phyloP scores from a whole-genome alignment of 2,113 vertebrate genomes.

The Parus major region DNA sequence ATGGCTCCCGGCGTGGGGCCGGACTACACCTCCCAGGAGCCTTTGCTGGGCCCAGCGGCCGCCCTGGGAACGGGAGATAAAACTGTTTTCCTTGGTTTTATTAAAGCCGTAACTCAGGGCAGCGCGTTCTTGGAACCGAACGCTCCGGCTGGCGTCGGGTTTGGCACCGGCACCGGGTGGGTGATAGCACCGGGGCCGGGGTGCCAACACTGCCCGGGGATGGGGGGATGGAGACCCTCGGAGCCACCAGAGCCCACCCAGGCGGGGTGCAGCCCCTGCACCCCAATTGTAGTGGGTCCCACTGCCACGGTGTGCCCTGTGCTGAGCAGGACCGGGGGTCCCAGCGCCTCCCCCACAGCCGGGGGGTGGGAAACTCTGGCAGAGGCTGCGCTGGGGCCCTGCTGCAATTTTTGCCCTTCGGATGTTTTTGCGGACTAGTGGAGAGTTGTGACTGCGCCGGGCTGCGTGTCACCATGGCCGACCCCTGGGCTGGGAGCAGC shows the following conservation, averaged over 20 bases:
- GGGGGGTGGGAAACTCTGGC: background rate
- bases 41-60: slow-evolving; percentile 18
- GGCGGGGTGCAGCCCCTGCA: accelerated
- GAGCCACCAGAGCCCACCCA: background rate
- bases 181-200: background rate
- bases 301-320: accelerated
- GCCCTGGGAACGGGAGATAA: background rate
- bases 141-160: background rate
- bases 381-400: background rate
- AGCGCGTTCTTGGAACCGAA: background rate
- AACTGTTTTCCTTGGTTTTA: slow-evolving; percentile 8
- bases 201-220: background rate
- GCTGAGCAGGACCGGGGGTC: background rate
- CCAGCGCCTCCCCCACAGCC: accelerated
- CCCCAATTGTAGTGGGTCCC: background rate
- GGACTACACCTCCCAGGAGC: slow-evolving; percentile 62
- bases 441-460: background rate
- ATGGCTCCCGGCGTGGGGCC: background rate
- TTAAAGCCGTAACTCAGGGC: slow-evolving; percentile 42
- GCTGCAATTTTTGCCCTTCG: background rate
- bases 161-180: background rate
- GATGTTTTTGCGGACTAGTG: slow-evolving; percentile 52
- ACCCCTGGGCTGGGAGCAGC: background rate
- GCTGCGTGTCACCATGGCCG: slow-evolving; percentile 1
- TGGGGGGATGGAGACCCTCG: background rate